These are phyloP conservation scores for Pocillopora verrucosa DNA, from an alignment of 64 coral and sea anemone genomes.

Conservation along the genomic window DNA sequence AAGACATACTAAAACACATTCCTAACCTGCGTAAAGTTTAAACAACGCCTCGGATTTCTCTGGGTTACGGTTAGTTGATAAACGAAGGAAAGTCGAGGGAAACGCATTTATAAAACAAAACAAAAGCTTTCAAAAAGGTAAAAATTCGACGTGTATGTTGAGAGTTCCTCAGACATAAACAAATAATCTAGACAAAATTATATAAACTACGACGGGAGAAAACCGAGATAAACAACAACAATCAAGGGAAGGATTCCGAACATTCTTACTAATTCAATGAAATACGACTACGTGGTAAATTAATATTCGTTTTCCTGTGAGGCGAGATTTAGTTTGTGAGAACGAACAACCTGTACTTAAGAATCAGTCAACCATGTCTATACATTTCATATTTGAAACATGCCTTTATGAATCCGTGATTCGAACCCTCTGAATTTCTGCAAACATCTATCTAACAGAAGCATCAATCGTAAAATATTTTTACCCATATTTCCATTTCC, in stretches of 20 bases:
- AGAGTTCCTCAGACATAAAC: slow-evolving; percentile 11
- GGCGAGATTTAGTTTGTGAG: neutral
- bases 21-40: neutral
- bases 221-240: slow-evolving; percentile 17
- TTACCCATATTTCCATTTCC: slow-evolving; percentile 1
- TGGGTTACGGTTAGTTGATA: neutral
- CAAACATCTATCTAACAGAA: neutral
- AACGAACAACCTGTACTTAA: neutral
- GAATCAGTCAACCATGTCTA: slow-evolving; percentile 14
- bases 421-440: neutral
- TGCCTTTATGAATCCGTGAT: neutral
- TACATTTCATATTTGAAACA: neutral
- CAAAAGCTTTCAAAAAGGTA: neutral
- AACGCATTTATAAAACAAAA: neutral
- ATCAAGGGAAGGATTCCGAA: slow-evolving; percentile 4
- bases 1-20: neutral
- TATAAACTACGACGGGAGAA: neutral
- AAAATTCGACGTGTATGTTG: neutral
- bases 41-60: neutral
- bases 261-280: slow-evolving; percentile 1
- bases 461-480: neutral
- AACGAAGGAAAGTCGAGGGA: neutral
- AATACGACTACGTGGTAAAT: neutral
- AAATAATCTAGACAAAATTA: slow-evolving; percentile 6
- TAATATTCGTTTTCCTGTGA: neutral